A percentile compares a stretch with the other conserved stretches of the same genome.
These are phyloP conservation scores for Sebastes iracundus DNA, from an alignment of 2,797 vertebrate genomes.

Conservation along the genomic window DNA sequence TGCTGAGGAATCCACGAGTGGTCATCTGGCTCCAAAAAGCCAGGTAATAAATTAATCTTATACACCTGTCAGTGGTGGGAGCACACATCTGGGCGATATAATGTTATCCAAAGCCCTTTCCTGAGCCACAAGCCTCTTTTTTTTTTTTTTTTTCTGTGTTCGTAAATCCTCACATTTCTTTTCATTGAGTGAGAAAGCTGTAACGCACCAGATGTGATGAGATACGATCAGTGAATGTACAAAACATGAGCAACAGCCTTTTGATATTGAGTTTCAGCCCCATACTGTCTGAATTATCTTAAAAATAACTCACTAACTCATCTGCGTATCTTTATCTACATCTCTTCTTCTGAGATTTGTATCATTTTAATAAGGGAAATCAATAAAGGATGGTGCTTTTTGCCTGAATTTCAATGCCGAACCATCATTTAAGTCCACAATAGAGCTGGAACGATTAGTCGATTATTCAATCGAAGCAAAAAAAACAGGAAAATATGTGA, in stretches of 20 bases:
- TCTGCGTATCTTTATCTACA: not conserved
- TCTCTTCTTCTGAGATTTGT: not conserved
- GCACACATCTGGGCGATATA: conserved; percentile 3
- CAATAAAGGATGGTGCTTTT: not conserved
- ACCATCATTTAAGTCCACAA: not conserved
- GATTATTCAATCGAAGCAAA: not conserved
- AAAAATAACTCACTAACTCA: not conserved
- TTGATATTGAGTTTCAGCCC: not conserved
- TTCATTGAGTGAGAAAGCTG: not conserved
- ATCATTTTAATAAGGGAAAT: not conserved
- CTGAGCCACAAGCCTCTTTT: conserved; percentile 16
- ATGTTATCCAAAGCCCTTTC: not conserved
- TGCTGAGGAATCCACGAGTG: conserved; percentile 59
- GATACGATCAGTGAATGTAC: not conserved
- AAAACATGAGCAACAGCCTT: not conserved
- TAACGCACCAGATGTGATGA: conserved; percentile 5
- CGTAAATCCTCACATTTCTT: conserved; percentile 8
- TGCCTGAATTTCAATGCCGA: not conserved
- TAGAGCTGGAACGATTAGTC: not conserved
- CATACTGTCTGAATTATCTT: not conserved
- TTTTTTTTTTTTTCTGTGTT: not conserved
- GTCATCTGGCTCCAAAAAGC: conserved; percentile 19
- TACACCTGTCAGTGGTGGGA: not conserved
- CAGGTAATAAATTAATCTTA: conserved; percentile 4
- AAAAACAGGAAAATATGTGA: not conserved